phyloP scores from a whole-genome alignment of 2,888 invertebrate species.

The Siphlonurus alternatus region DNA sequence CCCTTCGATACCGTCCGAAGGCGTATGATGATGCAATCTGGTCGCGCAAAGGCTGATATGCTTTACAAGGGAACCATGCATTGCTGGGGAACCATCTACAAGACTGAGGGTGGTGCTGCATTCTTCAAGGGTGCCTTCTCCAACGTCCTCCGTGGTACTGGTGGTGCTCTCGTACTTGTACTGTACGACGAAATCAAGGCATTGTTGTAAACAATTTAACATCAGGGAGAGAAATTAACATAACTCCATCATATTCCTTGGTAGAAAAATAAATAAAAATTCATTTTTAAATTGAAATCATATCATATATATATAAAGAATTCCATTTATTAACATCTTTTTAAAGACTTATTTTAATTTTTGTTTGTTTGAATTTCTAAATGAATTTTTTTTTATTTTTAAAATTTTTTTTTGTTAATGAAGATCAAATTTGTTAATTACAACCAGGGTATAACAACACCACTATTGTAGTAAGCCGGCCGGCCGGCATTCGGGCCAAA shows the following conservation, averaged over 20 bases:
- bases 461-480: not conserved
- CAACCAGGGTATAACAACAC: too few species aligned
- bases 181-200: slow-evolving; percentile 30
- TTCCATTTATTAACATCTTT: too few species aligned
- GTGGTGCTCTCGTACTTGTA: slow-evolving; percentile 33
- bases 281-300: too few species aligned
- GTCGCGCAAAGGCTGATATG: slow-evolving; percentile 22
- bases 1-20: slow-evolving; percentile 39
- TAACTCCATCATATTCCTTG: not conserved
- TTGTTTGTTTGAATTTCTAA: too few species aligned
- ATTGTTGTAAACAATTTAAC: not conserved
- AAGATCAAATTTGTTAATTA: too few species aligned
- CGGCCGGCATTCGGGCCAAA: not conserved
- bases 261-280: too few species aligned
- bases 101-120: slow-evolving; percentile 32
- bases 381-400: too few species aligned
- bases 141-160: slow-evolving; percentile 32
- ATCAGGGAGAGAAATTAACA: not conserved
- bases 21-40: slow-evolving; percentile 40
- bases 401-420: too few species aligned
- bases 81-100: slow-evolving; percentile 31
- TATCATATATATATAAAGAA: too few species aligned
- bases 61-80: slow-evolving; percentile 33
- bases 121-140: slow-evolving; percentile 38
- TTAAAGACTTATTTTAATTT: too few species aligned